Base-by-base conservation (phyloP, 2,888 invertebrate species). In the Hedya salicella region DNA sequence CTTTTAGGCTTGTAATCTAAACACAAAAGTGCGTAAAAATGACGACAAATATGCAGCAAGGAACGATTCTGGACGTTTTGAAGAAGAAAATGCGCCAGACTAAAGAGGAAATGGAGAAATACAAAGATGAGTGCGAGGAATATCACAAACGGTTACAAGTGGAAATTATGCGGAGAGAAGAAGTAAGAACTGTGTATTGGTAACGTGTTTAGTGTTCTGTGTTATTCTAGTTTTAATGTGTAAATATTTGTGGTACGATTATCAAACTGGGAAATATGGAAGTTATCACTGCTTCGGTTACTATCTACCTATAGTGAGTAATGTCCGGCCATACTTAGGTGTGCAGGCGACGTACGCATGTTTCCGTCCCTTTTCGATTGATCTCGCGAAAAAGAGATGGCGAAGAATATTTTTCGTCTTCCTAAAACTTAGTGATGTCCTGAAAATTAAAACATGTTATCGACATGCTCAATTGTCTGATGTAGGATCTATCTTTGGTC, bases 41-140 rank as follows among this genome's bases (percentile, higher is more conserved):
- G 97, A 96, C 97, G 94, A 95, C 96, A 88, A 96, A 95, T 92
- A 95, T 97, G 93, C 96, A 96, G 91, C 97, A 98, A 94, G 97
- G 97, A 87, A 96, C 97, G 84, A 96, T 99, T 81, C 94, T 99
- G 91, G 98, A 98, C 93, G 98, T 98, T 85, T 95, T 99, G 85
- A 99, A 99, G 95, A 98, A 98, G 95, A 99, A 99, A 95, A 99
- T 99, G 99, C 95, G 98, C 80, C 98, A 98, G 93, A 97, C 98
- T 81, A 98, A 98, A 94, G 98, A 98, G 92, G 99, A 99, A 94
- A 97, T 98, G 96, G 99, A 99, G 92, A 96, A 97, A 93, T 98
- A 97, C 94, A 98, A 97, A 94, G 99, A 99, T 93, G 98, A 98
- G 91, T 97, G 97, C 91, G 98, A 98, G 92, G 98, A 98, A 92